These are phyloP conservation scores for Xerus inauris DNA, from an alignment of 2,113 vertebrate genomes.

Conservation along the genomic window DNA sequence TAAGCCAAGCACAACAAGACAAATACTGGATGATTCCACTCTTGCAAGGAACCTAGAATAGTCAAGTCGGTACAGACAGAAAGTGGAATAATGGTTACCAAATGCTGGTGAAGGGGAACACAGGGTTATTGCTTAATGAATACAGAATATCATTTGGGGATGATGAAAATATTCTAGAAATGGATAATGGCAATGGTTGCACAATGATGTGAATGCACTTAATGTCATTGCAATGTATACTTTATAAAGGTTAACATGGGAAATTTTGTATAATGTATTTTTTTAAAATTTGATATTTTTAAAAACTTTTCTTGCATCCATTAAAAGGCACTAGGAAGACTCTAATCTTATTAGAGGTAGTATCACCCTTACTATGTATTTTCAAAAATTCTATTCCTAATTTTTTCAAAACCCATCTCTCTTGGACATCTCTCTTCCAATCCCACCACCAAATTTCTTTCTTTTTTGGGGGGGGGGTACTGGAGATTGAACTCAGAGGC, in stretches of 20 bases:
- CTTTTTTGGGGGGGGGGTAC: too few relatives aligned
- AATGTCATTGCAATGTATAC: not conserved
- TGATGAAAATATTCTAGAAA: not conserved
- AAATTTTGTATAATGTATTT: not conserved
- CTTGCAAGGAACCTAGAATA: not conserved
- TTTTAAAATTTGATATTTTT: not conserved
- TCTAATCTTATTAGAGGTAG: not conserved
- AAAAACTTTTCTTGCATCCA: not conserved
- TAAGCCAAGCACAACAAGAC: conserved; percentile 23
- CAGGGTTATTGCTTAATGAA: not conserved
- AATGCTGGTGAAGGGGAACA: not conserved
- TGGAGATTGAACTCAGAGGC: too few relatives aligned
- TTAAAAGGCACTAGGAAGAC: not conserved
- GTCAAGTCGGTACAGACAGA: not conserved
- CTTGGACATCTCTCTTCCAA: not conserved
- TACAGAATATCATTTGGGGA: not conserved
- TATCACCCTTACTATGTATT: not conserved
- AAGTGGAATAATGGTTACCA: not conserved
- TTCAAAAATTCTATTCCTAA: not conserved
- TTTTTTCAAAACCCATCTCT: not conserved
- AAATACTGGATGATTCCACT: not conserved
- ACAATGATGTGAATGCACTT: not conserved
- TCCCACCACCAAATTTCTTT: too few relatives aligned
- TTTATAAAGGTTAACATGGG: not conserved
- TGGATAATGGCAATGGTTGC: not conserved